phyloP scores from a whole-genome alignment of 1,140 invertebrate species.

The Pissodes strobi region DNA sequence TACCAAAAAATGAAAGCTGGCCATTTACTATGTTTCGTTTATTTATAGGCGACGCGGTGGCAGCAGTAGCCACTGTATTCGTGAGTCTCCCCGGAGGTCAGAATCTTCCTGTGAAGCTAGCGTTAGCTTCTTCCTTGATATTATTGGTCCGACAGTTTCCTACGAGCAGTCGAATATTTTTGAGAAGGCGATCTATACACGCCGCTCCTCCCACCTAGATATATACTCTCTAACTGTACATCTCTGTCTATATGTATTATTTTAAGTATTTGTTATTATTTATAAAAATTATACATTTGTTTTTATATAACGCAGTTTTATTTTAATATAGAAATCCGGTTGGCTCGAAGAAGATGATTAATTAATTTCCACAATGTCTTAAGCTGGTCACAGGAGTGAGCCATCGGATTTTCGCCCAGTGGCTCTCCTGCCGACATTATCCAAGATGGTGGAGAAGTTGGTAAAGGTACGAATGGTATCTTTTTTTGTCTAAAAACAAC shows the following conservation, averaged over 20 bases:
- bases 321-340: no score
- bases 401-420: no score
- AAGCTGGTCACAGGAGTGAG: no score
- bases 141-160: constrained; percentile 68
- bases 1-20: no score
- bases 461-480: no score
- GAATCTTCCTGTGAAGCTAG: constrained; percentile 71
- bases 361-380: no score
- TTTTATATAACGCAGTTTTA: constrained; percentile 21
- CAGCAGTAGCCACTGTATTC: constrained; percentile 87
- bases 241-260: constrained; percentile 29
- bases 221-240: constrained; percentile 12
- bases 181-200: constrained; percentile 65
- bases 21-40: no score
- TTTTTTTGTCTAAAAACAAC: no score
- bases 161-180: constrained; percentile 64
- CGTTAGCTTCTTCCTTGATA: constrained; percentile 75
- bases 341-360: no score
- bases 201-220: constrained; percentile 53
- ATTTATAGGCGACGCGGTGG: constrained; percentile 72
- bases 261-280: constrained; percentile 37
- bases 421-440: no score
- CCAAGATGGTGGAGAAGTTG: no score
- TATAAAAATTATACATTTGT: constrained; percentile 34
- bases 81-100: constrained; percentile 83